Percentiles rank a stretch among this genome's conserved stretches.
phyloP scores from a whole-genome alignment of 2,888 invertebrate species.

The Cephus pulcher region DNA sequence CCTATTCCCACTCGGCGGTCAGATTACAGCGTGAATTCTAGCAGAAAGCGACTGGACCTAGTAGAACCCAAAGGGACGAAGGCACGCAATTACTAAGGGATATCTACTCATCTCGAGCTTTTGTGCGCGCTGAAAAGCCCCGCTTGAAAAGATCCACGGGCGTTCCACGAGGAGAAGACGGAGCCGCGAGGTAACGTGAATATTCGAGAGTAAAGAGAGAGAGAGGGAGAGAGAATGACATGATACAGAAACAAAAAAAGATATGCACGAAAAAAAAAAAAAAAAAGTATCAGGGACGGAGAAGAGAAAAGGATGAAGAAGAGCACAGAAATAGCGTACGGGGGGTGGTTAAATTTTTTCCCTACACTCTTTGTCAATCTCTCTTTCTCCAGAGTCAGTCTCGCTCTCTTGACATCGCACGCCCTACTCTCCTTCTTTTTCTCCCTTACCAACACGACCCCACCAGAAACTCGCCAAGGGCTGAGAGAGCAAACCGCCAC shows the following conservation, averaged over 20 bases:
- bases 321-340: not conserved
- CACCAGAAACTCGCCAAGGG: conserved; percentile 3
- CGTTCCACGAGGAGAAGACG: not conserved
- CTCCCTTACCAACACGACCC: not conserved
- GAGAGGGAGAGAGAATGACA: not conserved
- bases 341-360: too few species aligned
- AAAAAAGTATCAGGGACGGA: not conserved
- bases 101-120: conserved; percentile 39
- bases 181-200: not conserved
- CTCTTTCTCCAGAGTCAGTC: conserved; percentile 8
- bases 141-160: conserved; percentile 25
- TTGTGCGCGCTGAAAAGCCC: conserved; percentile 33
- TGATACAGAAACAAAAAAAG: not conserved
- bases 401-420: conserved; percentile 20
- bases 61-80: conserved; percentile 19
- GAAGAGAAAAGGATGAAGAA: not conserved
- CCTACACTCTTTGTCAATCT: too few species aligned
- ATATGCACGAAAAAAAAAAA: not conserved
- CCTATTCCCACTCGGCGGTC: conserved; percentile 46
- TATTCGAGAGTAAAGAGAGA: not conserved
- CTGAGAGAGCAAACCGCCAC: conserved; percentile 19
- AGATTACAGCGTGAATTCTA: conserved; percentile 39
- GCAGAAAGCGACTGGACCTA: conserved; percentile 2
- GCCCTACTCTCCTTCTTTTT: not conserved
- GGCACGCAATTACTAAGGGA: conserved; percentile 46